Base-by-base conservation (phyloP, 2,888 invertebrate genomes). In the Laothoe populi region DNA sequence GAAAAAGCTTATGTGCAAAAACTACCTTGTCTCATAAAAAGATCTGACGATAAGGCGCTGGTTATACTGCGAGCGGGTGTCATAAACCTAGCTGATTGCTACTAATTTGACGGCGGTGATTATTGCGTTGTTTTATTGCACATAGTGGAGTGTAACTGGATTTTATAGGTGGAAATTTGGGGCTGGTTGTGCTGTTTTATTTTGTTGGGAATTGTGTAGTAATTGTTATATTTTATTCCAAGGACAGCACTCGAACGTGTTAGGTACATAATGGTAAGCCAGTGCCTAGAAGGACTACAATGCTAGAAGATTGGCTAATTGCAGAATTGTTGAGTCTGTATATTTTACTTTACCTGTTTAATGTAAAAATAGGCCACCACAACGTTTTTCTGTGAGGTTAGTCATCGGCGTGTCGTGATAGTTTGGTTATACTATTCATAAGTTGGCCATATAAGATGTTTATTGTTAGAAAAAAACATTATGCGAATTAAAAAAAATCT, bases 11-110 rank as follows among this genome's bases (percentile, higher is more conserved):
- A 53, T 62, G 61, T 63, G 63, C 62, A 62, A 67, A 62, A 63
- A 45, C 66, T 70, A 68, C 66, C 68, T 66, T 63, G 67, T 64
- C 65, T 69, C 70, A 72, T 75, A 78, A 74, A 75, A 65, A 66
- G 65, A 66, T 66, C 63, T 46, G n/a, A 23, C 49, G 65, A 65
- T 68, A 67, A 59, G 46, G 63, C 26, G 35, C 24, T 44, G 62
- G 59, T 48, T 53, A 40, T 11, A 62, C 38, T 65, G 48, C 24
- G 13, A 40, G 65, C 65, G 63, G 38, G 16, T 38, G 19, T 62
- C 24, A 21, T 59, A 57, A 48, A 58, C 57, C 35, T 2, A 8
- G 35, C 19, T 53, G 53, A 53, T 53, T 53, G 53, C 53, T 53
- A 19, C 53, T 53, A 53, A 53, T 53, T 53, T 53, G 53, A 53